These are phyloP conservation scores for Microplitis demolitor DNA, from an alignment of 1,140 invertebrate genomes.

Conservation along the genomic window DNA sequence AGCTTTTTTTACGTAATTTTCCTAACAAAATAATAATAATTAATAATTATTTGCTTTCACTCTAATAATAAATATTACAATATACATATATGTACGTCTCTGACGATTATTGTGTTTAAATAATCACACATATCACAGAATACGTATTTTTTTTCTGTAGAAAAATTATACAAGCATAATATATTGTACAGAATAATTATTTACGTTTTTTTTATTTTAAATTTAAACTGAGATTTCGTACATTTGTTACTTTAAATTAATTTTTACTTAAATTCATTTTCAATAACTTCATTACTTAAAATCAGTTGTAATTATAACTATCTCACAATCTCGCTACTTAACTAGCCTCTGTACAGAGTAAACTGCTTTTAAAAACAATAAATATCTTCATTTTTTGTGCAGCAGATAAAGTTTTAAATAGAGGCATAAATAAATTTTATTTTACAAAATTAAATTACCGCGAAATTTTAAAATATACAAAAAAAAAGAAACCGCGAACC, in stretches of 20 bases:
- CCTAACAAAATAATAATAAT: slow-evolving; percentile 16
- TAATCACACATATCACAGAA: slow-evolving; percentile 61
- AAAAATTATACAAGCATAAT: slow-evolving; percentile 37
- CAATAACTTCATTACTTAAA: too few species aligned
- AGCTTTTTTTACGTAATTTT: not conserved
- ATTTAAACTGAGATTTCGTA: not conserved
- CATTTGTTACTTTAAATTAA: too few species aligned
- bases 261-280: too few species aligned
- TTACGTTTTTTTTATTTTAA: not conserved
- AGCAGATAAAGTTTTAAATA: too few species aligned
- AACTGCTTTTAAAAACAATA: not conserved
- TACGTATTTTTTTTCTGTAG: slow-evolving; percentile 43
- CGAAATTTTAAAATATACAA: not conserved
- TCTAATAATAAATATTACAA: slow-evolving; percentile 39
- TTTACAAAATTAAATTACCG: too few species aligned
- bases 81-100: slow-evolving; percentile 35
- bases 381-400: not conserved
- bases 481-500: not conserved
- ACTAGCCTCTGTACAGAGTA: not conserved
- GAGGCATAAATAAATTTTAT: too few species aligned
- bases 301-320: slow-evolving; percentile 18
- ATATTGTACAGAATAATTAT: slow-evolving; percentile 27
- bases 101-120: slow-evolving; percentile 43
- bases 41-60: slow-evolving; percentile 10
- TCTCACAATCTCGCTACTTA: slow-evolving; percentile 11